Base-by-base conservation (phyloP, 2,888 invertebrate genomes). In the Torymus texanus region DNA sequence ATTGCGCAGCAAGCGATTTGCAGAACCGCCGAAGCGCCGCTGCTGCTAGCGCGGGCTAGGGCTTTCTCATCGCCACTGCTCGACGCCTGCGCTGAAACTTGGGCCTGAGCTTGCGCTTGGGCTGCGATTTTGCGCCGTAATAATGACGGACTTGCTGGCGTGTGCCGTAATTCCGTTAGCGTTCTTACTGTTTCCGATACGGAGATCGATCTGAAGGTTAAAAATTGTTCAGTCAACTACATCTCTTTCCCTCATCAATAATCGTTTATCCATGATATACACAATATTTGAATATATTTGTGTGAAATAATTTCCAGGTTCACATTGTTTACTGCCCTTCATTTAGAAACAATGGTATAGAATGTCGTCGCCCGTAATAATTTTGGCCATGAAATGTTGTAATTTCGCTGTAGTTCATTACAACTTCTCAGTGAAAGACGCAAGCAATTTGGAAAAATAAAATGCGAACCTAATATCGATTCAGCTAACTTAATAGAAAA, bases 151-250 rank as follows among this genome's bases (percentile, higher is more conserved):
- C 96, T 97, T 2, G 96, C 96, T 0, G 97, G 96, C 85, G 95
- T 96, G 90, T 97, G 97, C 85, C 95, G 94, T 82, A 96, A 90
- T 87, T 96, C 96, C 0, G 96, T 96, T 77, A 97, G 91, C 61
- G 95, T 96, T 88, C 96, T 95, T 10, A 97, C 95, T 0, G 96
- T 96, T 89, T 97, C 96, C 0, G 97, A 96, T 18, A 97, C 97
- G 85, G 90, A 90, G 68, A 90, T 86, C 50, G 90, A 89, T 81
- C 90, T 90, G 78, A 3, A 82, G 82, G 41, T 41, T 50, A 21
- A 68, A 24, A 14, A 75, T 18, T 24, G 14, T 18, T 53, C 11
- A 1, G 5, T 50, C 18, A 59, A 24, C 14, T 63, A 14, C 50
- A 41, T 2, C 61, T 29, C 58, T 50, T 63, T 41, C 41, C 41